Percentiles rank a stretch among this genome's conserved stretches.
Evolutionary conservation across 2,888 invertebrate species (phyloP).

Genomic region (Polymixis lichenea): DNA sequence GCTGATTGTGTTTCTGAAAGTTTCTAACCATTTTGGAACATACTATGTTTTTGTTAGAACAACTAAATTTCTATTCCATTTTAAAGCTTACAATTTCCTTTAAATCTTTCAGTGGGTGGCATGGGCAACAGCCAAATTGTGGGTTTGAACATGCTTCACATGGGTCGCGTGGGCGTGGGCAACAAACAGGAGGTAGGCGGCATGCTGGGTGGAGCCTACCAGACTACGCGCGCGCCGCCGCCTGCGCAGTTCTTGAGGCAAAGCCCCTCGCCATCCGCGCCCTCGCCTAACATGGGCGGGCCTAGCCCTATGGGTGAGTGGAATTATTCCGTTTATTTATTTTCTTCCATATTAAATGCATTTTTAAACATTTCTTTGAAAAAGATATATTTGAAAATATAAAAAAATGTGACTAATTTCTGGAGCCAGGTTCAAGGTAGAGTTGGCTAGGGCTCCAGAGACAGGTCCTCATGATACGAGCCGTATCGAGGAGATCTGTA

Average conservation of each 20-base stretch:
- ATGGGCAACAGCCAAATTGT: slow-evolving; percentile 86
- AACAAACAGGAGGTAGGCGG: slow-evolving; percentile 80
- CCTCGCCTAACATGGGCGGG: slow-evolving; percentile 92
- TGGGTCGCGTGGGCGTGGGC: slow-evolving; percentile 73
- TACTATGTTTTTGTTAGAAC: neutral
- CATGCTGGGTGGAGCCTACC: slow-evolving; percentile 87
- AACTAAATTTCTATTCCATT: neutral
- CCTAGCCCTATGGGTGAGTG: slow-evolving; percentile 88
- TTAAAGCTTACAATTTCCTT: neutral
- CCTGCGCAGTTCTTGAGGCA: slow-evolving; percentile 95
- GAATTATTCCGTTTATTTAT: neutral
- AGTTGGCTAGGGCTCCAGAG: neutral
- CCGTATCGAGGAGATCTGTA: neutral
- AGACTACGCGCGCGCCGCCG: slow-evolving; percentile 91
- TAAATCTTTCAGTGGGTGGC: slow-evolving; percentile 73
- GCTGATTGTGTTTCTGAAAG: neutral
- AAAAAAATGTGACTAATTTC: neutral
- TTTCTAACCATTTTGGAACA: too few relatives aligned
- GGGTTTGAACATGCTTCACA: slow-evolving; percentile 86
- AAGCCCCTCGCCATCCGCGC: slow-evolving; percentile 95
- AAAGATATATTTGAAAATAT: too few relatives aligned
- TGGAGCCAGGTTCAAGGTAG: too few relatives aligned
- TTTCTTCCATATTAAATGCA: neutral
- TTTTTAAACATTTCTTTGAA: too few relatives aligned
- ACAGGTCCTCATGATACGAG: neutral